Percentiles rank a stretch among this genome's conserved stretches.
These are phyloP conservation scores for Aphrophora alni DNA, from an alignment of 2,888 invertebrate species.

Conservation along the genomic window DNA sequence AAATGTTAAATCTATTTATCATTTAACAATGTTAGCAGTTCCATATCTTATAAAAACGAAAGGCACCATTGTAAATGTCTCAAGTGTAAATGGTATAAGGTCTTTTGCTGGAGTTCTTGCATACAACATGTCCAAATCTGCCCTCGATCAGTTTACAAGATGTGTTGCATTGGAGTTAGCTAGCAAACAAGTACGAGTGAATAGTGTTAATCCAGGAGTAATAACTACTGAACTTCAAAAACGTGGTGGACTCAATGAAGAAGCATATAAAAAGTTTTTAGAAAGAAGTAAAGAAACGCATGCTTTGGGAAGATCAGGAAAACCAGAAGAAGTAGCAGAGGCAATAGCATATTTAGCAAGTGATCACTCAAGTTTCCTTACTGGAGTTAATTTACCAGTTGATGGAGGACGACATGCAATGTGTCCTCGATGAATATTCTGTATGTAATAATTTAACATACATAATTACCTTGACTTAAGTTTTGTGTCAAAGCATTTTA, in stretches of 20 bases:
- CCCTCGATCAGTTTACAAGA: constrained; percentile 93
- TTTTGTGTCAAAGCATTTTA: no score
- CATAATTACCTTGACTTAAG: no score
- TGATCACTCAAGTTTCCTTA: constrained; percentile 84
- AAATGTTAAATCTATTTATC: constrained; percentile 83
- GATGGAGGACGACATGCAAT: constrained; percentile 91
- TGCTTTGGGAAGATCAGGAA: constrained; percentile 86
- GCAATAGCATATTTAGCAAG: constrained; percentile 92
- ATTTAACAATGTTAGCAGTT: constrained; percentile 84
- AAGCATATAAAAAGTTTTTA: constrained; percentile 82
- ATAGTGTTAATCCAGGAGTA: constrained; percentile 95
- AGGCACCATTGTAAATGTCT: constrained; percentile 95
- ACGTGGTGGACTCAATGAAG: constrained; percentile 82
- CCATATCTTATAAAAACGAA: constrained; percentile 83
- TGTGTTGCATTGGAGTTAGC: constrained; percentile 90
- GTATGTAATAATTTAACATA: no score
- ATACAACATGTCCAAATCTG: constrained; percentile 92
- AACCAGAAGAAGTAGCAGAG: constrained; percentile 83
- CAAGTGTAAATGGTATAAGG: constrained; percentile 90
- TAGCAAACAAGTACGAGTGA: constrained; percentile 82
- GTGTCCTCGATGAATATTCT: neutral
- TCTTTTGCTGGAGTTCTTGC: constrained; percentile 90
- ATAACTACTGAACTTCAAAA: constrained; percentile 88
- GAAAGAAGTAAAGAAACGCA: constrained; percentile 86
- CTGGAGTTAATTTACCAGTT: constrained; percentile 86